Percentiles rank a stretch among this genome's conserved stretches.
These are phyloP conservation scores for Cyphomyrmex costatus DNA, from an alignment of 1,140 invertebrate genomes.

Conservation along the genomic window DNA sequence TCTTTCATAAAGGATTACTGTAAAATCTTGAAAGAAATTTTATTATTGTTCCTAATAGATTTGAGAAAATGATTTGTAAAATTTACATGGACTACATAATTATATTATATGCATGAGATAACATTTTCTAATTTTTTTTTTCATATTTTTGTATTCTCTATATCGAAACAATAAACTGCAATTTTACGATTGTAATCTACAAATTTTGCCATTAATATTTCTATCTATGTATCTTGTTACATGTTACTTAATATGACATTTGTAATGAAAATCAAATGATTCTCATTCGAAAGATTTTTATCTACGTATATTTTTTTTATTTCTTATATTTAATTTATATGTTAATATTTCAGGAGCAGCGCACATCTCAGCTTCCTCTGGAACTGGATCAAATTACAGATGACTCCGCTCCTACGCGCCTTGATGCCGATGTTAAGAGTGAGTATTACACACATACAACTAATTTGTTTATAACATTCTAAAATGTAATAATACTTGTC, in stretches of 20 bases:
- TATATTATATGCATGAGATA: slow-evolving; percentile 31
- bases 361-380: slow-evolving; percentile 94
- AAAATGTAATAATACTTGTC: slow-evolving; percentile 5
- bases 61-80: slow-evolving; percentile 16
- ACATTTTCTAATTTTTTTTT: slow-evolving; percentile 4
- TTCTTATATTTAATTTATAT: neutral
- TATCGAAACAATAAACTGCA: neutral
- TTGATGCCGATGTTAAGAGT: slow-evolving; percentile 93
- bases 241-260: slow-evolving; percentile 36
- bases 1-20: neutral
- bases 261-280: neutral
- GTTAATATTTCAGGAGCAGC: slow-evolving; percentile 90
- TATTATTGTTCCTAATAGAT: neutral
- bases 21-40: neutral
- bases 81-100: neutral
- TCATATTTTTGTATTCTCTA: neutral
- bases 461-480: neutral
- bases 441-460: slow-evolving; percentile 76
- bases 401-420: slow-evolving; percentile 94
- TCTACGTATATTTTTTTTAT: neutral
- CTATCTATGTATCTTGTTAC: slow-evolving; percentile 9
- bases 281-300: neutral
- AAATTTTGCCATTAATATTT: neutral
- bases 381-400: slow-evolving; percentile 93
- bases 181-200: slow-evolving; percentile 2